These are phyloP conservation scores for Ceuthmochares aereus DNA, from an alignment of 2,113 vertebrate species.

Conservation along the genomic window DNA sequence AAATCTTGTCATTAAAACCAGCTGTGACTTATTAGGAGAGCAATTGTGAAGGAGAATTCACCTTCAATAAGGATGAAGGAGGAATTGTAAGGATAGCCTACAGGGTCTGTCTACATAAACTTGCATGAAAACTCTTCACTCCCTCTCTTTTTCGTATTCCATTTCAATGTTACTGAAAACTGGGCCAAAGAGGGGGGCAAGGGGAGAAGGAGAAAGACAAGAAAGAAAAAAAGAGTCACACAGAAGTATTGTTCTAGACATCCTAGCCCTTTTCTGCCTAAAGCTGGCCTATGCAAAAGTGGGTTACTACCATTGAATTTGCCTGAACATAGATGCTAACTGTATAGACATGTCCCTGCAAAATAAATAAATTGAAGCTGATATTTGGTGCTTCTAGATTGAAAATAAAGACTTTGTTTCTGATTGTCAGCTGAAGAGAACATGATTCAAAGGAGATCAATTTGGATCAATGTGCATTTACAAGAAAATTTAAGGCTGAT, in stretches of 20 bases:
- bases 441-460: background rate
- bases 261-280: background rate
- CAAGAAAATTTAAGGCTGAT: background rate
- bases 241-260: background rate
- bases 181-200: accelerated
- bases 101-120: background rate
- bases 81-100: background rate
- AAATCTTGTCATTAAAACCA: conserved; percentile 59
- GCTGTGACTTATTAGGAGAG: conserved; percentile 26
- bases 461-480: background rate
- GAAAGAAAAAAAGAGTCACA: background rate
- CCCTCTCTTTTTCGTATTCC: background rate
- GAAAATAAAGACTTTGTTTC: background rate
- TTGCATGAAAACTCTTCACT: background rate
- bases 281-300: background rate
- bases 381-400: background rate
- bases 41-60: conserved; percentile 34
- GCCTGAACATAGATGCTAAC: background rate
- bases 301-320: background rate
- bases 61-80: conserved; percentile 28
- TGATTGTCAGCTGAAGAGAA: background rate
- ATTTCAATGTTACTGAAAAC: background rate
- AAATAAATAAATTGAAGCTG: background rate
- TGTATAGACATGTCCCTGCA: background rate
- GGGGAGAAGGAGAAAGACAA: background rate